Evolutionary conservation across 2,888 invertebrate species (phyloP), one percentile per base, ranked within the genome.

Genomic region (Acrobasis suavella): DNA sequence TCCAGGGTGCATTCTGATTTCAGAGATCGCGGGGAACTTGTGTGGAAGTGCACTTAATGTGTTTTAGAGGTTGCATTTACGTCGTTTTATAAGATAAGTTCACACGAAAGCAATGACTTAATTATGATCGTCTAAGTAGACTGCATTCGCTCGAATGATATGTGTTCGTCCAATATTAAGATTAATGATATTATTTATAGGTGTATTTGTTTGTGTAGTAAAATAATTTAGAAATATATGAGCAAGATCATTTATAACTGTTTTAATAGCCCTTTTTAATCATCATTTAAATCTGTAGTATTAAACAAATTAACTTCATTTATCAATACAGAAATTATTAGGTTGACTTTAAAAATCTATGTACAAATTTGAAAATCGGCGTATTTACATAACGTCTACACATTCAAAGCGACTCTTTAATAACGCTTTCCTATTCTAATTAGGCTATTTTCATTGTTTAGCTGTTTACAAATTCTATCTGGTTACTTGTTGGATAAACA

Each of bases 81-180:
- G 69, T 75, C 78, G 77, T 75, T 78, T 79, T 78, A 74, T 80
- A 78, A 81, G 77, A 67, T 72, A 73, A 75, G 81, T 83, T 84
- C 80, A 82, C 81, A 81, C 71, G 78, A 81, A 89, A 89, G 86
- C 86, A 87, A 91, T 90, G 84, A 88, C 85, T 86, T 84, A 81
- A 84, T 76, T 78, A 81, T 78, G 77, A 83, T 82, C 79, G 80
- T 86, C 76, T 83, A 78, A 80, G 85, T 90, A 91, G 91, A 92
- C 92, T 91, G 91, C 89, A 91, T 90, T 91, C 89, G 80, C 82
- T 89, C 79, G 89, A 91, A 90, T 90, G 89, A 87, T 83, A 87
- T 89, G 89, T 92, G 92, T 92, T 92, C 91, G 91, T 92, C 92
- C 91, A 91, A 87, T 89, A 79, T 82, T 82, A 84, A 87, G 82